Evolutionary conservation across 1,140 invertebrate genomes (phyloP).

Genomic region (Bacillus rossius): DNA sequence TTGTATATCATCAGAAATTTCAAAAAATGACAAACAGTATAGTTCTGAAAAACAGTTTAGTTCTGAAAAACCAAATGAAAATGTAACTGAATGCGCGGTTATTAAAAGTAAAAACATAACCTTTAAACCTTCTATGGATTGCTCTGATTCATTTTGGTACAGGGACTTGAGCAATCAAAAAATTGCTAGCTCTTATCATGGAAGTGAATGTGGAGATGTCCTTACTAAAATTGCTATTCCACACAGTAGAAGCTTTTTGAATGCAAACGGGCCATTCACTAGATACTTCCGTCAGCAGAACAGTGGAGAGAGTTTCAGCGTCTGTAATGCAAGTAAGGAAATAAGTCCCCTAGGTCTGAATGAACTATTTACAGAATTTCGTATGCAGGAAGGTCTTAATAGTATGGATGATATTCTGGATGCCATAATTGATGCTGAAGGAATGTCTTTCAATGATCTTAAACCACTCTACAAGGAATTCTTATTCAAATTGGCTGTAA

Average conservation of each 20-base stretch:
- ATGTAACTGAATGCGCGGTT: too few species aligned
- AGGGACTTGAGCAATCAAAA: too few species aligned
- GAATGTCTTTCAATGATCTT: slow-evolving; percentile 88
- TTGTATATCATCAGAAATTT: too few species aligned
- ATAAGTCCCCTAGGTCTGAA: slow-evolving; percentile 70
- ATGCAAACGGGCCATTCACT: slow-evolving; percentile 50
- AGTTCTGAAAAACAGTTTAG: too few species aligned
- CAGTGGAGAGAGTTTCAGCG: background rate
- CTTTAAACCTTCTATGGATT: too few species aligned
- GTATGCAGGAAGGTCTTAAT: slow-evolving; percentile 76
- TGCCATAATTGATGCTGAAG: slow-evolving; percentile 81
- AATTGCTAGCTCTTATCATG: too few species aligned
- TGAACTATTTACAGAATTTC: slow-evolving; percentile 76
- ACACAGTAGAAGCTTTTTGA: slow-evolving; percentile 73
- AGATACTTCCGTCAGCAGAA: slow-evolving; percentile 44
- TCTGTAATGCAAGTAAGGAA: slow-evolving; percentile 30
- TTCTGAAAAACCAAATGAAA: too few species aligned
- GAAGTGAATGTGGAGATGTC: slow-evolving; percentile 54
- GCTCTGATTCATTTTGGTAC: too few species aligned
- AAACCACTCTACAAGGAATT: slow-evolving; percentile 89
- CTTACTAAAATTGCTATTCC: slow-evolving; percentile 79
- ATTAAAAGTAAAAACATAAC: too few species aligned
- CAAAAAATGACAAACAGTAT: too few species aligned
- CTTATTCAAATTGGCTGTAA: slow-evolving; percentile 75
- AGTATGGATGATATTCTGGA: slow-evolving; percentile 83